Base-by-base conservation (phyloP, 2,888 invertebrate genomes). In the Metacarcinus magister region DNA sequence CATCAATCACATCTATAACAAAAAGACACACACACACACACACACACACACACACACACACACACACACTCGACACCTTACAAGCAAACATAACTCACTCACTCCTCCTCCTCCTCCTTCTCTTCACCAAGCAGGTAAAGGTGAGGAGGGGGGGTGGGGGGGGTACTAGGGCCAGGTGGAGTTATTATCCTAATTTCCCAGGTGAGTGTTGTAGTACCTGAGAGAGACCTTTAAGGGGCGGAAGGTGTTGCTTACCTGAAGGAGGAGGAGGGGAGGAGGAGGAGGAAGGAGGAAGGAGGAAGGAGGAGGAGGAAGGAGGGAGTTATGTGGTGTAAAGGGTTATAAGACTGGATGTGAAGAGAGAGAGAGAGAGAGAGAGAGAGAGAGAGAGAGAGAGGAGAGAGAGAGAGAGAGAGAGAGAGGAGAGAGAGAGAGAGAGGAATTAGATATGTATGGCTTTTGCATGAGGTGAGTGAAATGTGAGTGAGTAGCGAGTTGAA, bases 381-480 rank as follows among this genome's bases (percentile, higher is more conserved):
- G 54, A 54, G 54, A 54, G 54, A 54, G 54, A 54, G 54, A 54
- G 54, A 54, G 54, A 54, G 54, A 54, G 54, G 89, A 89, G 89
- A 89, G 89, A 89, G 89, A 89, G 89, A 89, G 89, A 89, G 89
- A 89, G 89, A 54, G 54, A 54, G 54, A 54, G 54, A 54, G 54
- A 48, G 48, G 48, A 48, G 48, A 48, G 48, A 48, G 48, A 48
- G 48, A 48, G 48, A 48, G 48, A 48, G 48, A 46, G 46, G 46
- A 46, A 46, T 46, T 46, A 10, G 10, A 7, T 46, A 46, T 46
- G 46, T 7, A 54, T 10, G 54, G 54, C 54, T 54, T 54, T 54
- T 54, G 54, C 16, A 7, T 7, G 54, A 54, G 54, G 16, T 54
- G 54, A 54, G 54, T 54, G 54, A 13, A 10, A 54, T 54, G 8